Base-by-base conservation (phyloP, 2,113 vertebrate genomes). In the Diadophis punctatus region DNA sequence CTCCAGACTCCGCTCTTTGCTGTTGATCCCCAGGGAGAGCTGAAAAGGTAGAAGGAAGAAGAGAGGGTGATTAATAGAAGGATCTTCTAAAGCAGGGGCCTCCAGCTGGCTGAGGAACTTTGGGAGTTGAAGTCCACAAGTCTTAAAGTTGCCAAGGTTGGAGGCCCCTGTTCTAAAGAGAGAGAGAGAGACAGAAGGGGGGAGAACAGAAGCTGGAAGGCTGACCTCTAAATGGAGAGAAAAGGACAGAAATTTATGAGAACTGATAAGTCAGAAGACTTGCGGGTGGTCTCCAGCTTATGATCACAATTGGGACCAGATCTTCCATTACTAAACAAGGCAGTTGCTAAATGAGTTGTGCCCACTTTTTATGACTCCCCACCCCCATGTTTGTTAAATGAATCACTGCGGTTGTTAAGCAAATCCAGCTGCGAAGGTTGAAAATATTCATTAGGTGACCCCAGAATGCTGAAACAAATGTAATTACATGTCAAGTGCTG, bases 11-110 rank as follows among this genome's bases (percentile, higher is more conserved):
- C 93, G 97, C 91, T 99, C 99, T 0, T 97, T 97, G 63, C 98
- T 98, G 1, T 98, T 99, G 94, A 99, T 94, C 34, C 98, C 97
- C 95, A 99, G 95, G 14, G 99, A 99, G 94, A 99, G 96, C 99
- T 99, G 96, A 46, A 80, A 34, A 88, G 9, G 27, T 11, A 91
- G 34, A 90, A 90, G 49, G 74, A 80, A 39, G 55, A 80, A 39
- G 34, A 86, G 74, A 91, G n/a, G 88, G 63, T 43, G 90, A 60
- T 86, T 86, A n/a, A 27, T 90, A 9, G 43, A 55, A 49, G 23
- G 12, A 53, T 22, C 1, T 86, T 85, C 30, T 9, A 18, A 87
- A 25, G 4, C 5, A 46, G 46, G 46, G 46, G 46, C 5, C 46
- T 46, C 46, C 46, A 46, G 5, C n/a, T n/a, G n/a, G 46, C 46